Percentiles rank a stretch among this genome's conserved stretches.
These are phyloP conservation scores for Drosophila paulistorum DNA, from an alignment of 1,140 invertebrate species.

Conservation along the genomic window DNA sequence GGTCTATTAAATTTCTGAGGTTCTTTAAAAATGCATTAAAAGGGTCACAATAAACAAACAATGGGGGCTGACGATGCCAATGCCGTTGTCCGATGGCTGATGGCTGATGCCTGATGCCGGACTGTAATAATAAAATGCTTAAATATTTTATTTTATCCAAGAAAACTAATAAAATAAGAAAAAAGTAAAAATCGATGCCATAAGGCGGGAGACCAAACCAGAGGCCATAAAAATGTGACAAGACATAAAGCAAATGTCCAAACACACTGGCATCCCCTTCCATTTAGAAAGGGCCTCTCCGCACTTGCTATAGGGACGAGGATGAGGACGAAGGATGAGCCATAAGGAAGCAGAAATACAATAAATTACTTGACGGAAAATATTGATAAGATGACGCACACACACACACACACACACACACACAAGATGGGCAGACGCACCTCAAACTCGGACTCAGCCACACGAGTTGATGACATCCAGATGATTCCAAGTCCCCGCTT, in stretches of 20 bases:
- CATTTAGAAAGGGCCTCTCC: not conserved
- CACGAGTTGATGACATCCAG: conserved; percentile 51
- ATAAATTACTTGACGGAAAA: conserved; percentile 82
- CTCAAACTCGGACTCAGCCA: not conserved
- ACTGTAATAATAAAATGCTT: conserved; percentile 67
- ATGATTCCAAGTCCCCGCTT: conserved; percentile 35
- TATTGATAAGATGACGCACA: conserved; percentile 76
- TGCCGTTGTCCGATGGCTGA: conserved; percentile 1
- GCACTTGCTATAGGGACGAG: conserved; percentile 55
- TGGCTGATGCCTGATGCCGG: conserved; percentile 4
- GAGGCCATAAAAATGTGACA: conserved; percentile 76
- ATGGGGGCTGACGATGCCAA: conserved; percentile 32
- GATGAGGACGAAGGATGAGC: conserved; percentile 36
- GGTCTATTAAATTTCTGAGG: conserved; percentile 71
- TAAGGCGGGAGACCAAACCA: conserved; percentile 39
- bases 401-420: conserved; percentile 13
- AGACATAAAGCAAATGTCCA: conserved; percentile 67
- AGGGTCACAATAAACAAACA: conserved; percentile 47
- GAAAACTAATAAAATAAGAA: conserved; percentile 56
- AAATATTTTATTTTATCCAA: conserved; percentile 76
- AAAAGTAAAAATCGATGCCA: conserved; percentile 68
- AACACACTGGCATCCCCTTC: conserved; percentile 33
- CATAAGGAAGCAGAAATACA: conserved; percentile 66
- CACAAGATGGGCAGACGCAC: conserved; percentile 2
- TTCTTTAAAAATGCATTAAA: conserved; percentile 77